These are phyloP conservation scores for Deroplatys truncata DNA, from an alignment of 2,888 invertebrate species.

Conservation along the genomic window DNA sequence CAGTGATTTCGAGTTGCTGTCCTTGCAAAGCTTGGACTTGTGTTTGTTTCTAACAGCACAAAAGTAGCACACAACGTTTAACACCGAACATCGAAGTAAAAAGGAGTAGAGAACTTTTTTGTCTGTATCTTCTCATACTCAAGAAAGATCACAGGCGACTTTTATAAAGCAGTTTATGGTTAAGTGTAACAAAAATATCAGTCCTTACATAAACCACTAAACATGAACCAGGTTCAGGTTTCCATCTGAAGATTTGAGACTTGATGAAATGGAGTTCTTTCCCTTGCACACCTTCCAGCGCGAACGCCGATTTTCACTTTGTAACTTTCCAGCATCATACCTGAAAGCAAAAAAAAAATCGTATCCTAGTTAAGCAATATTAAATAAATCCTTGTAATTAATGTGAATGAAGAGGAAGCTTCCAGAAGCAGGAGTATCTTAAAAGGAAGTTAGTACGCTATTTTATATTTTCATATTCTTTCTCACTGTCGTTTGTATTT, in stretches of 20 bases:
- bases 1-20: not conserved
- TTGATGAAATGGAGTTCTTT: not conserved
- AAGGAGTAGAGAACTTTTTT: not conserved
- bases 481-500: no score
- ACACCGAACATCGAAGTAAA: not conserved
- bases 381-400: no score
- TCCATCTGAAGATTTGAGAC: not conserved
- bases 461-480: no score
- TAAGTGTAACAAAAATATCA: not conserved
- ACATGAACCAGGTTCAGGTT: not conserved
- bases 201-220: not conserved
- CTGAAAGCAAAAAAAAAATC: not conserved
- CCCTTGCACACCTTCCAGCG: not conserved
- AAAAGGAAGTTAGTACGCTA: no score
- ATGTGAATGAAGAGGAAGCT: no score
- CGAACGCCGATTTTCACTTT: not conserved
- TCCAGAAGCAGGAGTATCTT: no score
- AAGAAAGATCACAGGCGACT: not conserved
- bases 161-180: not conserved
- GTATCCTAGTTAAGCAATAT: no score
- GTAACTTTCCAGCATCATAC: not conserved
- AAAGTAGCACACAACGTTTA: not conserved
- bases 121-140: not conserved
- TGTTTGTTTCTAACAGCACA: not conserved
- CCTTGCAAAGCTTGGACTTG: not conserved